Evolutionary conservation across 1,140 invertebrate species (phyloP), one percentile per base, ranked within the genome.

Genomic region (Drosophila hydei): DNA sequence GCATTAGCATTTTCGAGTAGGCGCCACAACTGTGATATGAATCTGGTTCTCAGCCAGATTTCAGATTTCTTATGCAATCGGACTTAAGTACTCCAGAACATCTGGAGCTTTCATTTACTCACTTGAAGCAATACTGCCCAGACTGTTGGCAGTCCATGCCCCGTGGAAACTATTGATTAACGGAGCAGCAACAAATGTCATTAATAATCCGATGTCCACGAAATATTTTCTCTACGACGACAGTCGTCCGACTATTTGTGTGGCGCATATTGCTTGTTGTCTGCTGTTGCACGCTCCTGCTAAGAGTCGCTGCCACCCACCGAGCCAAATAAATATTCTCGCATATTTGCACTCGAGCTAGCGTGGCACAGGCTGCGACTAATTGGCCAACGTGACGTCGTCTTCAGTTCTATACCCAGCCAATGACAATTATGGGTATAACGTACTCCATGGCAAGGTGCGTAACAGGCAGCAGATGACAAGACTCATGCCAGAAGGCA

Each of bases 341-440:
- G 19, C 30, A 52, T 36, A 52, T 18, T 38, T 23, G 42, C 50
- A 67, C 52, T 23, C 58, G 61, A 61, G 69, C 62, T 73, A 48
- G 43, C 30, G 14, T 14, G 70, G 70, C 74, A 70, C 78, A 81
- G 79, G 69, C 64, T 75, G 79, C 58, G 67, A 74, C 79, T 81
- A 81, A 81, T 81, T 81, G 79, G 71, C 45, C 79, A 83, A 72
- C 79, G 71, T 77, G 79, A 70, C 65, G 79, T 76, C 74, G 67
- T 48, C 71, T 58, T 55, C 54, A n/a, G n/a, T n/a, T n/a, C n/a
- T n/a, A n/a, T n/a, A n/a, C n/a, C n/a, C n/a, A n/a, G n/a, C n/a
- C n/a, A n/a, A n/a, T n/a, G n/a, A n/a, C n/a, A n/a, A n/a, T n/a
- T n/a, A n/a, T n/a, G n/a, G n/a, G n/a, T n/a, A n/a, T n/a, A n/a